phyloP scores from a whole-genome alignment of 2,113 vertebrate genomes.

The Solenodon paradoxus region DNA sequence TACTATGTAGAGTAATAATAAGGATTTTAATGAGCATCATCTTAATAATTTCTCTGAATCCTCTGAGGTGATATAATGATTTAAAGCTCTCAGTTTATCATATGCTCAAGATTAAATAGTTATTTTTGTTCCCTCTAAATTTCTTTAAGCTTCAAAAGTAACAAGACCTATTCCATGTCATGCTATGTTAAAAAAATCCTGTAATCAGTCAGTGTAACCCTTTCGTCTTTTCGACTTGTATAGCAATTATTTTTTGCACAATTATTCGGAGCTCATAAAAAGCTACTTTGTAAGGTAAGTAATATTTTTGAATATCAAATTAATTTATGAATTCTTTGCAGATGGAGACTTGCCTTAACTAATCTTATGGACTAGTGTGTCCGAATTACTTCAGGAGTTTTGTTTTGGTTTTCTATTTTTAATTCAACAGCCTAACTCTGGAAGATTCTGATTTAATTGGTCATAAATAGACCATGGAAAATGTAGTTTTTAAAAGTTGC shows the following conservation, averaged over 20 bases:
- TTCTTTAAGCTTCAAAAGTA: constrained; percentile 46
- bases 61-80: constrained; percentile 44
- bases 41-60: constrained; percentile 74
- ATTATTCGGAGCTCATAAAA: neutral
- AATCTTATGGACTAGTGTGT: neutral
- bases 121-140: constrained; percentile 59
- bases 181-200: neutral
- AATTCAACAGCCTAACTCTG: neutral
- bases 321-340: neutral
- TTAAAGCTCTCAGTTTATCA: constrained; percentile 59
- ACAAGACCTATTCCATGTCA: neutral
- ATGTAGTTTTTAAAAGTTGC: neutral
- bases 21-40: constrained; percentile 70
- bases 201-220: neutral
- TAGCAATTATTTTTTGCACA: neutral
- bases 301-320: neutral
- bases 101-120: constrained; percentile 48
- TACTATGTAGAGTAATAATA: constrained; percentile 73
- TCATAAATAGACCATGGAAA: neutral
- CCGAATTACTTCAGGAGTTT: neutral
- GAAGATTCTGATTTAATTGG: neutral
- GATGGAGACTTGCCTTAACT: neutral
- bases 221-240: neutral
- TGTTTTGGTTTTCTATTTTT: neutral
- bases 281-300: neutral